These are phyloP conservation scores for Callimorpha dominula DNA, from an alignment of 2,888 invertebrate genomes.

Conservation along the genomic window DNA sequence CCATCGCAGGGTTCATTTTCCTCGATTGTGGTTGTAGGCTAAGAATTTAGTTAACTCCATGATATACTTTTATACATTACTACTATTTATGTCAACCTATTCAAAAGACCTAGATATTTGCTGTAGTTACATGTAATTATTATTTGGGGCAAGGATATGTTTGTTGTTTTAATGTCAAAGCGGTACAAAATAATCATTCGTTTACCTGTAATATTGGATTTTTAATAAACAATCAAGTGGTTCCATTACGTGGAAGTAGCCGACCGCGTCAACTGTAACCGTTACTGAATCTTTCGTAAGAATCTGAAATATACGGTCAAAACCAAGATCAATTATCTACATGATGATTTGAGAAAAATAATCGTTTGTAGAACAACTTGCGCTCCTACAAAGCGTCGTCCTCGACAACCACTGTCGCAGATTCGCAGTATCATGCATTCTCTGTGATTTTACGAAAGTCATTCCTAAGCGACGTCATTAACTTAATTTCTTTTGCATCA, in stretches of 20 bases:
- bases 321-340: neutral
- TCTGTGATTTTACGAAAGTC: neutral
- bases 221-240: conserved; percentile 89
- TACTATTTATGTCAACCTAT: too few relatives aligned
- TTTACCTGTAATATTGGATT: conserved; percentile 63
- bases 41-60: too few relatives aligned
- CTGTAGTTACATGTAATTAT: too few relatives aligned
- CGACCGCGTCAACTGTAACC: conserved; percentile 95
- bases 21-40: too few relatives aligned
- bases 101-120: too few relatives aligned
- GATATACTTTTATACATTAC: too few relatives aligned
- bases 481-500: too few relatives aligned
- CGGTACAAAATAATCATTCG: neutral
- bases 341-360: neutral
- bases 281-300: conserved; percentile 94
- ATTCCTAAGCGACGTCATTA: neutral
- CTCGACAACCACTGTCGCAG: neutral
- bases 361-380: neutral
- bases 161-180: too few relatives aligned
- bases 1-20: too few relatives aligned
- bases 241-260: conserved; percentile 91
- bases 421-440: neutral
- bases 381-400: too few relatives aligned
- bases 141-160: too few relatives aligned
- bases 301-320: conserved; percentile 87